phyloP scores from a whole-genome alignment of 2,113 vertebrate species.

The Cinclus cinclus region DNA sequence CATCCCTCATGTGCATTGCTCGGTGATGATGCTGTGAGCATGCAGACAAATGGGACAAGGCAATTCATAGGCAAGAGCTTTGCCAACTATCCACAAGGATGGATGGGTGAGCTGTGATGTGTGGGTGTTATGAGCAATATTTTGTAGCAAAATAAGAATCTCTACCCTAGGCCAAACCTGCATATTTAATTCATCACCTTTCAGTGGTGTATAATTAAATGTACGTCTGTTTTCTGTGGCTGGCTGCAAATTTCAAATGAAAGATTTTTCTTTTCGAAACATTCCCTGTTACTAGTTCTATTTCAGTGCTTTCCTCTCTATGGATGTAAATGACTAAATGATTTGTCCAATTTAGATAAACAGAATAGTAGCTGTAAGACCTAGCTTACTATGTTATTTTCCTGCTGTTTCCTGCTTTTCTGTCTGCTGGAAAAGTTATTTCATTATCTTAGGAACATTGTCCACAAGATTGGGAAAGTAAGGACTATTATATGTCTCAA shows the following conservation, averaged over 20 bases:
- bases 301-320: background rate
- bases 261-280: background rate
- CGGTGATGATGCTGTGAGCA: background rate
- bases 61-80: background rate
- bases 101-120: background rate
- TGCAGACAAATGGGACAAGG: background rate
- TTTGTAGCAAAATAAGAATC: background rate
- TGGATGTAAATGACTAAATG: background rate
- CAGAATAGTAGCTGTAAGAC: background rate
- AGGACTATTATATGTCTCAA: background rate
- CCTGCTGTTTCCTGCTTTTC: background rate
- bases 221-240: background rate
- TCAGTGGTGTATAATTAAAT: background rate
- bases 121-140: background rate
- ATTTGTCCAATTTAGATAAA: background rate
- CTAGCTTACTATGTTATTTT: background rate
- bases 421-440: background rate
- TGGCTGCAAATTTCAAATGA: background rate
- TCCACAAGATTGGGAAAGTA: background rate
- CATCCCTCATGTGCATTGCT: background rate
- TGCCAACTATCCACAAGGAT: background rate
- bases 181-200: conserved; percentile 27
- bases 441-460: background rate
- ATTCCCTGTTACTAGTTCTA: background rate
- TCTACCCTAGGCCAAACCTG: background rate